These are phyloP conservation scores for Hemiscyllium ocellatum DNA, from an alignment of 2,113 vertebrate species.

Conservation along the genomic window DNA sequence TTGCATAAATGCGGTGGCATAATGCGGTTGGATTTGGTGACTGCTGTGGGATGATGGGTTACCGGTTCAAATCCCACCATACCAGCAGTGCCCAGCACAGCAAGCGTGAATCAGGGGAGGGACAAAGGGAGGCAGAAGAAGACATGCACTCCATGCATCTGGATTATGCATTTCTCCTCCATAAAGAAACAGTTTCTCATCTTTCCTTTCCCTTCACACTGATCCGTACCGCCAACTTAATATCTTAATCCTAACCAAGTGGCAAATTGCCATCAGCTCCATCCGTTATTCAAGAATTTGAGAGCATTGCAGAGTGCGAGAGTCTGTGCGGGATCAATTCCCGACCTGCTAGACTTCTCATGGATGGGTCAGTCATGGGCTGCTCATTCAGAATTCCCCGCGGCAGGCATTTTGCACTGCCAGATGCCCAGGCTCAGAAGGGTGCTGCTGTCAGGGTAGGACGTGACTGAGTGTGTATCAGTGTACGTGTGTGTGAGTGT, in stretches of 20 bases:
- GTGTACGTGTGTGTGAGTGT: background rate
- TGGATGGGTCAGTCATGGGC: background rate
- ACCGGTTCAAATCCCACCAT: background rate
- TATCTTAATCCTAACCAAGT: background rate
- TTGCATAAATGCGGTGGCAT: slow-evolving; percentile 19
- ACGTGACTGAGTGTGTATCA: background rate
- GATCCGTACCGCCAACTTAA: background rate
- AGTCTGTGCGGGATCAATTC: background rate
- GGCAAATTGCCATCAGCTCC: background rate
- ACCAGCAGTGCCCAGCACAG: background rate
- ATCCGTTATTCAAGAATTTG: background rate
- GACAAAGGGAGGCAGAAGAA: slow-evolving; percentile 46
- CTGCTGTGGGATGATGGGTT: background rate
- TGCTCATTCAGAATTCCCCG: background rate
- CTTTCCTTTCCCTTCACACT: background rate
- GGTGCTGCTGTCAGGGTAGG: background rate
- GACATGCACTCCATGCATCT: slow-evolving; percentile 55
- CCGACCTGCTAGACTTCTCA: background rate
- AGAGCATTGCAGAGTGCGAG: background rate
- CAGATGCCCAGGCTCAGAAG: background rate
- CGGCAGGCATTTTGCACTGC: background rate
- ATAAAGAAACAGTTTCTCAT: slow-evolving; percentile 29
- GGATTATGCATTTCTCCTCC: background rate
- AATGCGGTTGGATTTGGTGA: background rate
- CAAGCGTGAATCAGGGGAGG: slow-evolving; percentile 48